These are phyloP conservation scores for Theonella swinhoei DNA, from an alignment of 37 sponge, comb jelly and placozoan species.

Conservation along the genomic window DNA sequence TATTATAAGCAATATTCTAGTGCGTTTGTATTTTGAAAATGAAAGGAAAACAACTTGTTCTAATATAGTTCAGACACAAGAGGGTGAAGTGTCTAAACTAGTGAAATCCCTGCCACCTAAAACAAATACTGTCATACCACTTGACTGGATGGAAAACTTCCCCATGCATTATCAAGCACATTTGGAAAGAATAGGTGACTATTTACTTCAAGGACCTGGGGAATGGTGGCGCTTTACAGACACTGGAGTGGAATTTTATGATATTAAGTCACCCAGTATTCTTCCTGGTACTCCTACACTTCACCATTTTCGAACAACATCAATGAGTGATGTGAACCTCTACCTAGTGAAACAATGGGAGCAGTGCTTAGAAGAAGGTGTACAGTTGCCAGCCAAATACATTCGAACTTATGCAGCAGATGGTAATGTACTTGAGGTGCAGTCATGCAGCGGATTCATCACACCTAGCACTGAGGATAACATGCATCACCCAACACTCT, in stretches of 20 bases:
- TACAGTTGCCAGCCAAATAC: not conserved
- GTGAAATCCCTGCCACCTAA: not conserved
- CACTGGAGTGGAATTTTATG: slow-evolving; percentile 21
- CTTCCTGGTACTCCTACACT: not conserved
- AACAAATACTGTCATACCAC: not conserved
- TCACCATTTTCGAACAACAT: not conserved
- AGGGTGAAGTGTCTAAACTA: not conserved
- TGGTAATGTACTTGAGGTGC: not conserved
- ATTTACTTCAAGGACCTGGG: slow-evolving; percentile 5
- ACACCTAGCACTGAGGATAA: too few relatives aligned
- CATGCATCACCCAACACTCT: not conserved
- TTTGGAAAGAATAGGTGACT: slow-evolving; percentile 28
- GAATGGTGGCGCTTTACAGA: slow-evolving; percentile 1
- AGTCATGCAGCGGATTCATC: too few relatives aligned
- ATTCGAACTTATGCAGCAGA: not conserved
- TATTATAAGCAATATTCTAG: slow-evolving; percentile 7
- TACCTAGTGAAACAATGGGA: not conserved
- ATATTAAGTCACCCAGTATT: not conserved
- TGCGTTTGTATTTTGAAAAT: not conserved
- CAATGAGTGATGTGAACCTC: not conserved
- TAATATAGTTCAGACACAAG: not conserved
- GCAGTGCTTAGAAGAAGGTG: not conserved
- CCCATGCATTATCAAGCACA: not conserved
- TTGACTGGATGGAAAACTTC: not conserved
- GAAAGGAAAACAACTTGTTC: not conserved